Base-by-base conservation (phyloP, 2,113 vertebrate species). In the Archocentrus centrarchus region DNA sequence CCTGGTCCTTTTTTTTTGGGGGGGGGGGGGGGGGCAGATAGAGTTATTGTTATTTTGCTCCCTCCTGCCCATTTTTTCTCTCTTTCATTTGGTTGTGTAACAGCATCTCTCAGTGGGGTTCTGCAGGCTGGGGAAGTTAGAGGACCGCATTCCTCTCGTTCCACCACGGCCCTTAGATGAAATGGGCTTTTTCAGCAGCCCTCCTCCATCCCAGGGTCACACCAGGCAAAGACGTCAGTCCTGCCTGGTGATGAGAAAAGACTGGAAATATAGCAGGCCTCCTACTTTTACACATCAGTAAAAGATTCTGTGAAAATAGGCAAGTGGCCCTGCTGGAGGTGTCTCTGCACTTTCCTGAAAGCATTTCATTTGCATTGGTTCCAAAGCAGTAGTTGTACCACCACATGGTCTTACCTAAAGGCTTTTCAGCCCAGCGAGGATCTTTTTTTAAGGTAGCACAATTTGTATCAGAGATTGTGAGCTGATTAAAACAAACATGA, bases 91-190 rank as follows among this genome's bases (percentile, higher is more conserved):
- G 79, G 87, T 89, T 86, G 91, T 60, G 79, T 87, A 93, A 89
- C 83, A 75, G 60, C 78, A 47, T 79, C 84, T 89, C 89, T 81
- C 82, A 64, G 57, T 73, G 77, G 89, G 87, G 77, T 80, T 89
- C 75, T 91, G 85, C 1, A 27, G 88, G 79, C 87, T 53, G 55
- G 79, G 70, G 79, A 84, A 89, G 78, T 89, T 60, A 20, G 87
- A 63, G 79, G 68, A 87, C 82, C 53, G 15, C 89, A 93, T 95
- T 95, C 88, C 84, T 93, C 83, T 91, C 85, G 53, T 91, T 94
- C 89, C 78, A 73, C 81, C 60, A 15, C 2, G 86, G 80, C 86
- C 88, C 81, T 92, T 53, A 62, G 55, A 86, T 82, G 63, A 88
- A 86, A 91, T 79, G 59, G 61, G 18, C 53, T 80, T 83, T 82